Base-by-base conservation (phyloP, 1,140 invertebrate genomes). In the Bombus pascuorum region DNA sequence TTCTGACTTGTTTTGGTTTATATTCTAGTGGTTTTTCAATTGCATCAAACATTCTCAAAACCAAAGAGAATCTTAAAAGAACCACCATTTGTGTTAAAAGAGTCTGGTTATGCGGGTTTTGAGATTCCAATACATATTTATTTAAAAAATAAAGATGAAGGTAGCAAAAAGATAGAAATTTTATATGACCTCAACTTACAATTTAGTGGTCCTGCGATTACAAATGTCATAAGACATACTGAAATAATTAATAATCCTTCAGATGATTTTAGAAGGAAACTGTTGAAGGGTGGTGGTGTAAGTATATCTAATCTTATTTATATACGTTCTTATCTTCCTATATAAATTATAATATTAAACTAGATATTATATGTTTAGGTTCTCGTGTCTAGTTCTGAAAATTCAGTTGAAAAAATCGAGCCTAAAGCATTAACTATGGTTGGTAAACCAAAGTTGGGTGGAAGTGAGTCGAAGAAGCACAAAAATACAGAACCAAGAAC, bases 41-140 rank as follows among this genome's bases (percentile, higher is more conserved):
- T 99, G 18, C 99, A 99, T 93, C 97, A 98, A 78, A 98, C 98
- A 59, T 99, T 99, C 96, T 97, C 96, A 10, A 98, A 98, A 92
- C 98, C 98, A 72, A 98, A 97, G 95, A 96, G 98, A 96, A 97
- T 98, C 88, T 94, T 98, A 2, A 99, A 98, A 92, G 97, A 98
- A 81, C 98, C 98, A 65, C 98, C 99, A n/a, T 99, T 98, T 95
- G 95, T 96, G 73, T 96, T 99, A 32, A 97, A 97, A 90, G 98
- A 99, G 93, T 98, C 98, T 13, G 99, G 99, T 4, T 99, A 99
- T 96, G 99, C 98, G 81, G 98, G 98, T 32, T 99, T 99, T 93
- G 96, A 96, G 66, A 95, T 99, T 73, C 97, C 97, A 4, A 98
- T 99, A 91, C 98, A 99, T 90, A 97, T 99, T 79, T 97, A 98